phyloP scores from a whole-genome alignment of 2,888 invertebrate genomes.

The Parnassius smintheus region DNA sequence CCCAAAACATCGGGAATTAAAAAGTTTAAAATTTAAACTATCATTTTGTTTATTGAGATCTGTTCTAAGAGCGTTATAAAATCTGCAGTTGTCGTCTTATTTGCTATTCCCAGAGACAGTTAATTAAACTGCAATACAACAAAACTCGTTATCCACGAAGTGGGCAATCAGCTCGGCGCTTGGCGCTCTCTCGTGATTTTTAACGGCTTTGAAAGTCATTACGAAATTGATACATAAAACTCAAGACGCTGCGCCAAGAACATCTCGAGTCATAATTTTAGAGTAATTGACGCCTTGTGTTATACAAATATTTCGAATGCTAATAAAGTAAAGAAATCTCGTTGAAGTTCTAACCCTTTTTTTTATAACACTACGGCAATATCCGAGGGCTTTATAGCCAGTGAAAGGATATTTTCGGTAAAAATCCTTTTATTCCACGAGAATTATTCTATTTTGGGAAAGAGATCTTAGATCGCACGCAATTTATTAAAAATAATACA shows the following conservation, averaged over 20 bases:
- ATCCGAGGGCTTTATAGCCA: not conserved
- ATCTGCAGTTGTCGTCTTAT: not conserved
- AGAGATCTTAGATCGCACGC: not conserved
- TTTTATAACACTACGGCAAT: not conserved
- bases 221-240: slow-evolving; percentile 1
- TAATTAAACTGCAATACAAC: not conserved
- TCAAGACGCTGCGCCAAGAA: not conserved
- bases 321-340: not conserved
- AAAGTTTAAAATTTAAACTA: too few relatives aligned
- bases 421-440: not conserved
- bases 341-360: not conserved
- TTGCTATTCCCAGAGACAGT: not conserved
- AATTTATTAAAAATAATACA: too few relatives aligned
- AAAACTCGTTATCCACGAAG: not conserved
- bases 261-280: not conserved
- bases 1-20: too few relatives aligned
- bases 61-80: too few relatives aligned
- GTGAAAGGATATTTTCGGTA: not conserved
- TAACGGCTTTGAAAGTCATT: not conserved
- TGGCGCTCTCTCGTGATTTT: not conserved
- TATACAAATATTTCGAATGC: not conserved
- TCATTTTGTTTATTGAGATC: too few relatives aligned
- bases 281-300: not conserved
- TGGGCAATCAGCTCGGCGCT: not conserved
- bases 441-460: not conserved